A percentile compares a stretch with the other conserved stretches of the same genome.
Evolutionary conservation across 2,888 invertebrate species (phyloP).

Genomic region (Chesias legatella): DNA sequence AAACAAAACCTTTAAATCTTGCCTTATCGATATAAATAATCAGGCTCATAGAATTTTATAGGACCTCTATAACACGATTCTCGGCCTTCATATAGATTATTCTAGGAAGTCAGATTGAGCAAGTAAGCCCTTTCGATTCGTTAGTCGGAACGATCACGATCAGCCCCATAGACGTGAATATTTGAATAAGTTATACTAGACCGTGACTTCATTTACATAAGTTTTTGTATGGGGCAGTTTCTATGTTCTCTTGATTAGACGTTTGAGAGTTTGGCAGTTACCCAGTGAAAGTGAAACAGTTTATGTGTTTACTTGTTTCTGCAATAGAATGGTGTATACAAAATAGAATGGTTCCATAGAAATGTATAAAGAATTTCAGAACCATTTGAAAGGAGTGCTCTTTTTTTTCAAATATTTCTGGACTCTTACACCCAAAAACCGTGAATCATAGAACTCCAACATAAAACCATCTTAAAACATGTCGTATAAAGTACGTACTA

Average conservation of each 20-base stretch:
- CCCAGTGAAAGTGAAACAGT: too few species aligned
- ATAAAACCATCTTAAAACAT: conserved; percentile 53
- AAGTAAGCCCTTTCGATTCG: conserved; percentile 49
- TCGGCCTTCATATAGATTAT: conserved; percentile 34
- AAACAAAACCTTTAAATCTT: conserved; percentile 13
- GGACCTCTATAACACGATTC: conserved; percentile 30
- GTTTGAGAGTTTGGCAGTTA: too few species aligned
- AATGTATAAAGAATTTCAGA: too few species aligned
- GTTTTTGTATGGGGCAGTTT: conserved; percentile 24
- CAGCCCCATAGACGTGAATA: conserved; percentile 44
- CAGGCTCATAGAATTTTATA: conserved; percentile 29
- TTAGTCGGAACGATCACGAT: conserved; percentile 45
- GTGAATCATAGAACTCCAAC: conserved; percentile 13
- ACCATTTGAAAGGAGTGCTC: too few species aligned
- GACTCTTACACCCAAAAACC: too few species aligned
- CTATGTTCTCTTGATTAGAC: conserved; percentile 13
- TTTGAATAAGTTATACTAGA: conserved; percentile 42
- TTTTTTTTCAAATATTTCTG: too few species aligned
- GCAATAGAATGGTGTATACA: too few species aligned
- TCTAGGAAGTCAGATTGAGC: conserved; percentile 44
- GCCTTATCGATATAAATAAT: conserved; percentile 21
- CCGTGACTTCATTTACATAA: conserved; percentile 32
- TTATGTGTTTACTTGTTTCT: too few species aligned
- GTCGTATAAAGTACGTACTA: conserved; percentile 49
- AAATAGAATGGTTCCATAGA: too few species aligned